Evolutionary conservation across 2,113 vertebrate genomes (phyloP).

Genomic region (Synodontis membranacea): DNA sequence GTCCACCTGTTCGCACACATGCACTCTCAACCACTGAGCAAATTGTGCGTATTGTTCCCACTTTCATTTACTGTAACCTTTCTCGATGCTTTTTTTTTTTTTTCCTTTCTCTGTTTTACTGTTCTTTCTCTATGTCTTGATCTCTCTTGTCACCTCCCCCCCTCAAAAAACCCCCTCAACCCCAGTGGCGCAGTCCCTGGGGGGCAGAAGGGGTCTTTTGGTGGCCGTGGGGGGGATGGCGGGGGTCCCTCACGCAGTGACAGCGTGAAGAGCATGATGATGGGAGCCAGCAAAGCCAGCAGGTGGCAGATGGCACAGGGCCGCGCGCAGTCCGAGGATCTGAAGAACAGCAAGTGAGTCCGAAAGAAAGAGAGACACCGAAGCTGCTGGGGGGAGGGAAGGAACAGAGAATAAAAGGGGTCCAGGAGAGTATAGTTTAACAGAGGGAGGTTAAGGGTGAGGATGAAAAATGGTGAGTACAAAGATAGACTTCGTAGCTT

Average conservation of each 20-base stretch:
- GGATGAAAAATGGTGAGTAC: slow-evolving; percentile 24
- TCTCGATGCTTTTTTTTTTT: slow-evolving; percentile 64
- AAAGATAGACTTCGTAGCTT: not conserved
- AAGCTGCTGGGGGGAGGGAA: slow-evolving; percentile 18
- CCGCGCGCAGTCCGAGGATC: slow-evolving; percentile 91
- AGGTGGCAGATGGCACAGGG: slow-evolving; percentile 95
- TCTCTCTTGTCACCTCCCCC: slow-evolving; percentile 61
- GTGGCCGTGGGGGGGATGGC: slow-evolving; percentile 78
- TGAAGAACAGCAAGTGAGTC: slow-evolving; percentile 96
- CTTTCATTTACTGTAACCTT: slow-evolving; percentile 48
- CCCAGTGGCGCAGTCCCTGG: slow-evolving; percentile 91
- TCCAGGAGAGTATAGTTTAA: slow-evolving; percentile 1
- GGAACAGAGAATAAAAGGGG: not conserved
- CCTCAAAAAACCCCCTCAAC: slow-evolving; percentile 63
- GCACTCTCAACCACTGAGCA: slow-evolving; percentile 35
- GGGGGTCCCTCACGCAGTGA: slow-evolving; percentile 87
- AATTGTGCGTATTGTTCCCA: slow-evolving; percentile 36
- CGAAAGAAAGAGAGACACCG: not conserved
- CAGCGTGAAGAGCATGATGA: slow-evolving; percentile 88
- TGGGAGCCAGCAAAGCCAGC: slow-evolving; percentile 81
- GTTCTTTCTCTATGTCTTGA: slow-evolving; percentile 47
- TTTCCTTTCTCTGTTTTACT: slow-evolving; percentile 62
- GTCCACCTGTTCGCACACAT: slow-evolving; percentile 2
- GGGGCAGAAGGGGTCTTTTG: slow-evolving; percentile 85
- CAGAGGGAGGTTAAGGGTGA: not conserved